Base-by-base conservation (phyloP, 2,888 invertebrate genomes). In the Phortica magna region DNA sequence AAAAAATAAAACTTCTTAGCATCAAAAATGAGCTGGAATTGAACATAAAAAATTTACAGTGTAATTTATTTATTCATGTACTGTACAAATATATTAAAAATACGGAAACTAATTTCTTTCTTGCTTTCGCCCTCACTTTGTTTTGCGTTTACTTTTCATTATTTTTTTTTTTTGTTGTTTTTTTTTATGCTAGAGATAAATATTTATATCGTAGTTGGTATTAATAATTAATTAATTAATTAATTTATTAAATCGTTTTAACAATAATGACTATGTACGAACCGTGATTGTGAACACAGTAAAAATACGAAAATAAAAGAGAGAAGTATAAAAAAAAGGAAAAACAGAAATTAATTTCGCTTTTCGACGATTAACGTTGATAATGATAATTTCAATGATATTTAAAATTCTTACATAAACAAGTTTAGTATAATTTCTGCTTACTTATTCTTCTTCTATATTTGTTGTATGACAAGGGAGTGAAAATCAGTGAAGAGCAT, bases 221-320 rank as follows among this genome's bases (percentile, higher is more conserved):
- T 76, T 80, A 71, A 77, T 77, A 61, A 73, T 61, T 61, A 74
- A 77, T 74, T 68, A 76, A 76, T 75, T 68, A 67, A 80, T 83
- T 80, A 79, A 78, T 78, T 87, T 78, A 83, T 83, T 83, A 76
- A 77, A 79, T 78, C 75, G 78, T 78, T 76, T 74, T 84, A 82
- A 86, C 84, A 82, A 88, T 81, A 82, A 80, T 75, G 74, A 75
- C 74, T 75, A 75, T 75, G 59, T 73, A 61, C 42, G 73, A 67
- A 42, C 39, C 67, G 67, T 67, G 42, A 67, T 67, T 67, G 67
- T 67, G 67, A 67, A 67, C 67, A 67, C 67, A 67, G 67, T 67
- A 67, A 67, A 67, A 67, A 67, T 31, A 31, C 31, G 31, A 31
- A 31, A 31, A 31, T 31, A 31, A 31, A 31, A 31, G 5, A 31